Evolutionary conservation across 2,888 invertebrate genomes (phyloP), one percentile per base, ranked within the genome.

Genomic region (Ischnus inquisitorius): DNA sequence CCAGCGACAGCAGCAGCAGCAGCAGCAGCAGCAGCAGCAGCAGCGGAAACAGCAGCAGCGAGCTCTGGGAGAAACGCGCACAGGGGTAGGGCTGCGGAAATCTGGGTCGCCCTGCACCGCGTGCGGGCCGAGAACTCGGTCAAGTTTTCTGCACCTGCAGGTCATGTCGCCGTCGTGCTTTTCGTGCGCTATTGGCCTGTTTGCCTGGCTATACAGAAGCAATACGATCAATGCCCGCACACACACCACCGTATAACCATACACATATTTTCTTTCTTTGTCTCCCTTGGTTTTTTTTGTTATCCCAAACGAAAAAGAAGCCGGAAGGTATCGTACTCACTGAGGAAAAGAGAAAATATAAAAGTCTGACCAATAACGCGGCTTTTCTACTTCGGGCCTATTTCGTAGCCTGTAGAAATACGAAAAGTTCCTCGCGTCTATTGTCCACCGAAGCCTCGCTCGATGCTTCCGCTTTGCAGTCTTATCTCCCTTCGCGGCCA

Each of bases 71-170:
- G 77, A 72, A 62, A 68, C 68, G 72, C 67, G 48, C 77, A 74
- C 57, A 88, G 87, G 86, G 87, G 85, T 87, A 87, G 87, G 87
- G 87, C 86, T 83, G 84, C 74, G 74, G 76, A 88, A 90, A 92
- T 92, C 91, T 92, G 86, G 92, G 92, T 91, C 92, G 88, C 88
- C 92, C 90, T 92, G 92, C 90, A 89, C 91, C 90, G 90, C 89
- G 91, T 89, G 90, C 89, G 89, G 87, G 88, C 90, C 90, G 89
- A 83, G 89, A 93, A 92, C 91, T 93, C 92, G 93, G 93, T 93
- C 93, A 93, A 92, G 92, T 92, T 92, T 92, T 92, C 92, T 91
- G 92, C 92, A 92, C 92, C 92, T 92, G 92, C 92, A 90, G 90
- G 91, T 91, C 88, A 86, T 86, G 85, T 86, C 85, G 84, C 87